Base-by-base conservation (phyloP, 1,140 invertebrate species). In the Papilio polytes region DNA sequence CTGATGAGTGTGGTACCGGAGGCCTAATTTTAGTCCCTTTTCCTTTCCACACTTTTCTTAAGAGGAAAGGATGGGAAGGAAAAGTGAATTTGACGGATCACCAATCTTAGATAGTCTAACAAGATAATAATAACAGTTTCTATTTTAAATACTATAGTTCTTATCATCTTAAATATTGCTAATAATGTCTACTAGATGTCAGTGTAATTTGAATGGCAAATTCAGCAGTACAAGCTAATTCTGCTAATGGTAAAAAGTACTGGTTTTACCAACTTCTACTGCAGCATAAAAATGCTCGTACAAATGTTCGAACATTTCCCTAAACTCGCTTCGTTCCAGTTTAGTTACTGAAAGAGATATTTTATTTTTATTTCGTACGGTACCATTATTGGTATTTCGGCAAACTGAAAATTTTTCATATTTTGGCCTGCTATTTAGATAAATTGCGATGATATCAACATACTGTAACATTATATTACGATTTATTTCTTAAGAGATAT, bases 341-440 rank as follows among this genome's bases (percentile, higher is more conserved):
- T 70, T 70, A 7, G 63, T 70, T 31, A 70, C 26, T 31, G 26
- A 70, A 70, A 70, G 63, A 70, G 63, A 70, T 70, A 70, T 70
- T 70, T 70, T 70, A 70, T 70, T 70, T 70, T 70, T 70, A 70
- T 70, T 70, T 70, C 13, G 26, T 70, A 70, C 63, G 26, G 31
- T 31, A 70, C 63, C 63, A 70, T 70, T 70, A 70, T 70, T 31
- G 13, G 63, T 70, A 31, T 70, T 70, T 70, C 12, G 63, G 63
- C 22, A 31, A 70, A 70, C 10, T 70, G 63, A 70, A 70, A 31
- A 31, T 70, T 70, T 70, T 36, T 70, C 26, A 70, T 70, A 70
- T 70, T 63, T 70, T 70, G 26, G 63, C 10, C 63, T 70, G 63
- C 63, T 70, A 70, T 70, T 70, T 70, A 70, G 63, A 70, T 70